Conservation (phyloP, 2,888 invertebrate species). For the Neoitamus cyanurus region DNA sequence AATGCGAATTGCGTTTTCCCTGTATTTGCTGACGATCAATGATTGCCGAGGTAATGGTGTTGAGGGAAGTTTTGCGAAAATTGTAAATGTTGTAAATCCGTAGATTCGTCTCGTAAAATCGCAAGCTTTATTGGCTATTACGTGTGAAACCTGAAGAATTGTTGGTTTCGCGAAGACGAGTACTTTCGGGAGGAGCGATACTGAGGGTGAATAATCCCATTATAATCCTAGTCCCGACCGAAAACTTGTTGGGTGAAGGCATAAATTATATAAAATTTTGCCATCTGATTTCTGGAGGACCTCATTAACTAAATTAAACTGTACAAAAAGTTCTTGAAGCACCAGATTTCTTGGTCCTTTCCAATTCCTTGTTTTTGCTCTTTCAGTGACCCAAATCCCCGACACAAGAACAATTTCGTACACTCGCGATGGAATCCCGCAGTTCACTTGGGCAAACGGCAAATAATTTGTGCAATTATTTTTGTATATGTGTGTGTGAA, state of each 20-base stretch:
- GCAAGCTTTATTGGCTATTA: neutral
- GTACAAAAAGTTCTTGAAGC: neutral
- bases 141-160: neutral
- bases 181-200: neutral
- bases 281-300: neutral
- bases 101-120: neutral
- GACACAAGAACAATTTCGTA: neutral
- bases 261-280: neutral
- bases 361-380: neutral
- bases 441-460: neutral
- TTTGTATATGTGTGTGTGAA: neutral
- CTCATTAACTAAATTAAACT: conserved; percentile 1
- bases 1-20: neutral
- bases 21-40: neutral
- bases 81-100: neutral
- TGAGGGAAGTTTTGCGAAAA: neutral
- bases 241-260: neutral
- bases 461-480: neutral
- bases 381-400: neutral
- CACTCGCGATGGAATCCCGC: neutral
- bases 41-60: neutral
- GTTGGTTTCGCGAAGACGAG: neutral
- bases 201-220: no score
- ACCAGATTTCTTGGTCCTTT: neutral
- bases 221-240: neutral